A percentile compares a stretch with the other conserved stretches of the same genome.
Conservation (phyloP, 2,888 invertebrate species). For the Athalia circularis region DNA sequence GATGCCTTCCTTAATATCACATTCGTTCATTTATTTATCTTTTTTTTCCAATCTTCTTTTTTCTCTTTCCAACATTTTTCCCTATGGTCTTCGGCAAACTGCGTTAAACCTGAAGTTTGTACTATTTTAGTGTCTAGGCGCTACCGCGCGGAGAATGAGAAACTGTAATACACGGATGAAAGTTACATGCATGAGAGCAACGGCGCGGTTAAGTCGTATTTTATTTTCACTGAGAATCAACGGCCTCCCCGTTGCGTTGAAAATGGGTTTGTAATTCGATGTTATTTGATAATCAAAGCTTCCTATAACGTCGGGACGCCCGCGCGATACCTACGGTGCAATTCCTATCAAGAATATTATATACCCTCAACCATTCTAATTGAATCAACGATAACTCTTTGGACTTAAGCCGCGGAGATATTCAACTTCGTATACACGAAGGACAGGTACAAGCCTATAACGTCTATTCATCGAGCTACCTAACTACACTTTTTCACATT, state of each 20-base stretch:
- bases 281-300: slow-evolving; percentile 44
- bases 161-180: neutral
- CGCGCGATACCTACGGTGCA: neutral
- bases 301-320: slow-evolving; percentile 16
- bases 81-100: too few species aligned
- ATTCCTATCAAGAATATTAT: slow-evolving; percentile 6
- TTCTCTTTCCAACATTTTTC: neutral
- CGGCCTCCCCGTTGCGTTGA: slow-evolving; percentile 37
- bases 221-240: slow-evolving; percentile 36
- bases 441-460: too few species aligned
- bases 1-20: slow-evolving; percentile 24
- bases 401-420: neutral
- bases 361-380: slow-evolving; percentile 14
- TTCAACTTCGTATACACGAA: too few species aligned
- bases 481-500: too few species aligned
- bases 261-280: slow-evolving; percentile 42
- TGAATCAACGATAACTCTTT: slow-evolving; percentile 32
- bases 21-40: neutral
- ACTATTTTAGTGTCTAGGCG: neutral
- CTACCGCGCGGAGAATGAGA: slow-evolving; percentile 20
- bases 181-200: neutral
- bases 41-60: neutral
- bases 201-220: slow-evolving; percentile 23
- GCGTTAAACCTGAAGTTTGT: neutral
- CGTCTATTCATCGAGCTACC: neutral